Conservation (phyloP, 2,113 vertebrate species). For the Fulmarus glacialis region DNA sequence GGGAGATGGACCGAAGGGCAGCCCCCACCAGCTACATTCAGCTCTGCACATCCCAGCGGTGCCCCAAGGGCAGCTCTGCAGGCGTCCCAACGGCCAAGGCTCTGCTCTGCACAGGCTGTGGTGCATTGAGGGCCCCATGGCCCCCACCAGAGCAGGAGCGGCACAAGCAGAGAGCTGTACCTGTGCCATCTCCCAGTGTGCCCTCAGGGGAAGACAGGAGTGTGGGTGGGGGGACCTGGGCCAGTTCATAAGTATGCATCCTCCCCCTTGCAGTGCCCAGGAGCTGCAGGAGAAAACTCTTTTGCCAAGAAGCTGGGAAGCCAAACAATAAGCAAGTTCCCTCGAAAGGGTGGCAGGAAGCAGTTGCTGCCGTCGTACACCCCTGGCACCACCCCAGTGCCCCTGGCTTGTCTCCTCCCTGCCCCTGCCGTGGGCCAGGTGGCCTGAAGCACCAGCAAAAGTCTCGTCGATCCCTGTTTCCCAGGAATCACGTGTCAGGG, state of each 20-base stretch:
- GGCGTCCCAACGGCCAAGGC: rapidly evolving
- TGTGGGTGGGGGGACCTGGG: too few species aligned
- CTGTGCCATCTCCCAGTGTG: rapidly evolving
- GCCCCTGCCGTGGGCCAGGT: rapidly evolving
- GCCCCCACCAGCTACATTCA: neutral
- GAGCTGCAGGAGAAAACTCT: neutral
- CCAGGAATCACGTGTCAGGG: neutral
- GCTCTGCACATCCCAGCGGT: neutral
- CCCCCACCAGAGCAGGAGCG: neutral
- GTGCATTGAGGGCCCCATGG: rapidly evolving
- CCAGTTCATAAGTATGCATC: rapidly evolving
- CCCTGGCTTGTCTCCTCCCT: neutral
- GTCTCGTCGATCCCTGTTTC: neutral
- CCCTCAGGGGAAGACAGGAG: neutral
- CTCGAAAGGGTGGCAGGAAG: neutral
- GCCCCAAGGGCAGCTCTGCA: neutral
- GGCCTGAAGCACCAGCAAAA: neutral
- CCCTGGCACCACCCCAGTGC: neutral
- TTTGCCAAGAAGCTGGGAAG: neutral
- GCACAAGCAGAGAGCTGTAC: neutral
- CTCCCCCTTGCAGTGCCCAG: neutral
- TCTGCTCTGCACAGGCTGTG: neutral
- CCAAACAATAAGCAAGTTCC: rapidly evolving
- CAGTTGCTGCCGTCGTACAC: rapidly evolving
- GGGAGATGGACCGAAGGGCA: neutral